Conservation (phyloP, 2,113 vertebrate genomes). For the Tragelaphus scriptus region DNA sequence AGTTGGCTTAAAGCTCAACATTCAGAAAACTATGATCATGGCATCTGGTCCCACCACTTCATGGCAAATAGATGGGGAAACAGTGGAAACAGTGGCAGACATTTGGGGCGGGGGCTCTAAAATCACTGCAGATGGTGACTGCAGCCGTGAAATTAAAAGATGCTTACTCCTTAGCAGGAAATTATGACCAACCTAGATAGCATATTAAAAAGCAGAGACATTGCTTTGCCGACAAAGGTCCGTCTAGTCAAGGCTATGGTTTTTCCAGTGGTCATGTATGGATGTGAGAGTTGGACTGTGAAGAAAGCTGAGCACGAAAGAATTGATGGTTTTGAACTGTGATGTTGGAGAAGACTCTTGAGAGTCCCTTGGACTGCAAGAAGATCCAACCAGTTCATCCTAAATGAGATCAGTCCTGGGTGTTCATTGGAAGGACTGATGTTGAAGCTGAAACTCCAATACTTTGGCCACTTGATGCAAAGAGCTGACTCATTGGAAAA, state of each 20-base stretch:
- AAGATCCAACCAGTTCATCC: background rate
- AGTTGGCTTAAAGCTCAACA: background rate
- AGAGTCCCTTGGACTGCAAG: background rate
- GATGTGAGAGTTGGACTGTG: background rate
- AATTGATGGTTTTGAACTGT: background rate
- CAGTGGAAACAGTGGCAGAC: background rate
- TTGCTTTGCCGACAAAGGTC: background rate
- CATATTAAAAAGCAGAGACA: background rate
- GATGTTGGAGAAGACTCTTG: background rate
- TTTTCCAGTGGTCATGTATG: background rate
- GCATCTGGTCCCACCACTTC: background rate
- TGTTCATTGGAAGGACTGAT: background rate
- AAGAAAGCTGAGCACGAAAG: background rate
- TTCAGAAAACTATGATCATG: background rate
- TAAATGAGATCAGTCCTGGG: background rate
- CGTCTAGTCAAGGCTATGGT: background rate
- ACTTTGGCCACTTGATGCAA: background rate
- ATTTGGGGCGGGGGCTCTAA: background rate
- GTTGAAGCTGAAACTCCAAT: background rate
- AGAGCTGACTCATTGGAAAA: background rate
- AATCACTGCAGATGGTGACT: background rate
- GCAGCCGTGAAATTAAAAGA: background rate
- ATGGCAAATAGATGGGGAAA: background rate
- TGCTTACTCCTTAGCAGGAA: background rate
- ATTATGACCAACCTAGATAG: background rate